Percentiles rank a stretch among this genome's conserved stretches.
These are phyloP conservation scores for Sarcoramphus papa DNA, from an alignment of 2,797 vertebrate genomes.

Conservation along the genomic window DNA sequence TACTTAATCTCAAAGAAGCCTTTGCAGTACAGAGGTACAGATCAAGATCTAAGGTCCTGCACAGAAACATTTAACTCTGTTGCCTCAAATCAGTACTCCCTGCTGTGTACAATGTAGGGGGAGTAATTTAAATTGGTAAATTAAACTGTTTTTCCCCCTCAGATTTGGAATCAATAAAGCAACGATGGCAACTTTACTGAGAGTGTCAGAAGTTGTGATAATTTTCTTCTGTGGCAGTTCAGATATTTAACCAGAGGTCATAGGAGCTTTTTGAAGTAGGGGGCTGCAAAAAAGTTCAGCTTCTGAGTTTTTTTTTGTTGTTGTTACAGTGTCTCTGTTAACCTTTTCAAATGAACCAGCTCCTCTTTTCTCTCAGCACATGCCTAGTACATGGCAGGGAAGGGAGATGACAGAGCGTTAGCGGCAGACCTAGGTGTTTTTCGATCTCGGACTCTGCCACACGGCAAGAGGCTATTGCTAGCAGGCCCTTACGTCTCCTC, in stretches of 20 bases:
- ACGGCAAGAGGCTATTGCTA: no score
- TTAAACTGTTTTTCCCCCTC: neutral
- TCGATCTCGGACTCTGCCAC: accelerated
- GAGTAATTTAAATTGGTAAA: neutral
- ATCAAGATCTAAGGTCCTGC: neutral
- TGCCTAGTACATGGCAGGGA: neutral
- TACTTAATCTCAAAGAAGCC: neutral
- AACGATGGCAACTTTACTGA: neutral
- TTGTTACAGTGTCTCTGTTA: neutral
- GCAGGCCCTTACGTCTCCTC: neutral
- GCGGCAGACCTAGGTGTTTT: accelerated
- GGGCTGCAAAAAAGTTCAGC: neutral
- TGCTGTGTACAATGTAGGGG: neutral
- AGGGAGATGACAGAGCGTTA: neutral
- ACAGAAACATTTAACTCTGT: neutral
- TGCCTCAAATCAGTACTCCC: neutral
- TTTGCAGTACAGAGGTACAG: neutral
- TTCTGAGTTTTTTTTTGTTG: neutral
- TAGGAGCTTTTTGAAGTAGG: neutral
- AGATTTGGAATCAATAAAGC: slow-evolving; percentile 29
- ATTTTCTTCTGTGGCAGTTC: neutral
- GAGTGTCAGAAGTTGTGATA: neutral
- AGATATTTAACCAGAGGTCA: neutral
- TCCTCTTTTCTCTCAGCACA: neutral
- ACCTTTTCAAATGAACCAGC: neutral